Evolutionary conservation across 2,888 invertebrate genomes (phyloP), one percentile per base, ranked within the genome.

Genomic region (Biston betularia): DNA sequence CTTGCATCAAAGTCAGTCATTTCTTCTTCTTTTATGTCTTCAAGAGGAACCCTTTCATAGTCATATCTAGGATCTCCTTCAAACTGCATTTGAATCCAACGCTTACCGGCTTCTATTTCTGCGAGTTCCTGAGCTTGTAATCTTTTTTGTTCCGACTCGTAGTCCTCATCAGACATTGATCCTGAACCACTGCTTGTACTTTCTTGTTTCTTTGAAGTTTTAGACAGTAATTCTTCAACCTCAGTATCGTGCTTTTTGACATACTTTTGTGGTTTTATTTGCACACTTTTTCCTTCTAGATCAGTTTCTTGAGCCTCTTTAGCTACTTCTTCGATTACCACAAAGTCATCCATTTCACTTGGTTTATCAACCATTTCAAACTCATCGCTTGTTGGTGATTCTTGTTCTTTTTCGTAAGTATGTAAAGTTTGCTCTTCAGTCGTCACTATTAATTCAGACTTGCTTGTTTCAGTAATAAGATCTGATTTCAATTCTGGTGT

Each of bases 11-110:
- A 97, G 81, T 97, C 97, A 58, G 97, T 97, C 81, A 96, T 95
- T 89, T 98, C 98, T 88, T 98, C 98, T 86, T 98, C 98, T 89
- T 98, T 98, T 50, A 98, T 98, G 79, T 98, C 98, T 91, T 98
- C 98, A 48, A 98, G 88, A 6, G 97, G 96, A 14, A 97, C 96
- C 68, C 97, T 94, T 79, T 97, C 97, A 72, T 97, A 96, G 73
- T 97, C 97, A 83, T 97, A 96, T 52, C 96, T 94, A 75, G 96
- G 95, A 78, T 96, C 96, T 54, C 96, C 96, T 87, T 97, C 97
- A 82, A 97, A 96, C 75, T 98, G 98, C 96, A 97, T 97, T 89
- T 98, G 98, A 61, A 98, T 96, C 98, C 98, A 98, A 66, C 97
- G 96, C 78, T 97, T 97, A 64, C 97, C 97, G 2, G 96, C 97